A percentile compares a stretch with the other conserved stretches of the same genome.
Evolutionary conservation across 1,140 invertebrate genomes (phyloP).

Genomic region (Philotrypesis tridentata): DNA sequence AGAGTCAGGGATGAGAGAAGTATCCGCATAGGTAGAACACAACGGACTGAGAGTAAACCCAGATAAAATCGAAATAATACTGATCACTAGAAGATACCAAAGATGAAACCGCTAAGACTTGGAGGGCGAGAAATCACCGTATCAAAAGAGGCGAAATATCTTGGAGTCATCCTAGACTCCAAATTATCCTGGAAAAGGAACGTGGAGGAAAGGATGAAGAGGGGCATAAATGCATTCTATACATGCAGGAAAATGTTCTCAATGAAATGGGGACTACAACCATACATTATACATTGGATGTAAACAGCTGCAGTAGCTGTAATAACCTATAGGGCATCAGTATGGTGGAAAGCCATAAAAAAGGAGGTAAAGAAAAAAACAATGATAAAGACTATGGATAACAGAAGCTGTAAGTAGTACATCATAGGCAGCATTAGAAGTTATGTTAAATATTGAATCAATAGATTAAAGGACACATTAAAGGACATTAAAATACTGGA

Average conservation of each 20-base stretch:
- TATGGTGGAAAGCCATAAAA: background rate
- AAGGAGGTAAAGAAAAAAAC: background rate
- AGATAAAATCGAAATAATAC: background rate
- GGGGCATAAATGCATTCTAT: constrained; percentile 5
- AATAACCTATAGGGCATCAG: background rate
- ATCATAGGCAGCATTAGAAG: too few relatives aligned
- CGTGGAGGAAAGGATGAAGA: constrained; percentile 7
- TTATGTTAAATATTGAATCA: background rate
- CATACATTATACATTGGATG: constrained; percentile 8
- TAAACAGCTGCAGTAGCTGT: background rate
- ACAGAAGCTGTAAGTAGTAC: background rate
- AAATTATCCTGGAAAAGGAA: too few relatives aligned
- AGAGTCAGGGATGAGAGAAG: background rate
- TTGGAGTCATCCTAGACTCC: too few relatives aligned
- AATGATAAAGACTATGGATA: background rate
- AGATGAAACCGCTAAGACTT: background rate
- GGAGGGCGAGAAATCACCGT: background rate
- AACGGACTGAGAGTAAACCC: background rate
- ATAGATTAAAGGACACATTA: background rate
- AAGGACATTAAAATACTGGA: too few relatives aligned
- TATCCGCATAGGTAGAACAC: background rate
- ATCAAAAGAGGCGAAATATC: too few relatives aligned
- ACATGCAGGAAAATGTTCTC: constrained; percentile 15
- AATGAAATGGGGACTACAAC: constrained; percentile 15
- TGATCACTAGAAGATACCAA: background rate